Conservation (phyloP, 92 coral and sea anemone genomes). For the Ricordea florida region DNA sequence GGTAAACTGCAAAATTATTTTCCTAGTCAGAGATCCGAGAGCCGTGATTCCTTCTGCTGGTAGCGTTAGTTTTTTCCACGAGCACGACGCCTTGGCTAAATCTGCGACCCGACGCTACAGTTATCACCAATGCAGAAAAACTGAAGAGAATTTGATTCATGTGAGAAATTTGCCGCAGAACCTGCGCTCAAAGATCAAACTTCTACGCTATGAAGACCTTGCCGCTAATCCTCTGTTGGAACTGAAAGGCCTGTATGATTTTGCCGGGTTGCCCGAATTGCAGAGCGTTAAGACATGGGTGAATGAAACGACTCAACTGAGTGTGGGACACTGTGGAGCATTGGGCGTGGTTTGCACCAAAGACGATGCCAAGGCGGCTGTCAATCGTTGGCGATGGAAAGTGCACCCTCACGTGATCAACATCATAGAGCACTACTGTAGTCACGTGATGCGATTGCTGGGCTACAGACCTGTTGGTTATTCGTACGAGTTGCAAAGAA, state of each 20-base stretch:
- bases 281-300: conserved; percentile 10
- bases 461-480: conserved; percentile 11
- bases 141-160: not conserved
- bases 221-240: conserved; percentile 1
- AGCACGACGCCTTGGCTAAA: not conserved
- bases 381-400: conserved; percentile 14
- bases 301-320: not conserved
- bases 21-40: conserved; percentile 36
- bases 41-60: conserved; percentile 18
- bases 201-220: conserved; percentile 20
- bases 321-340: not conserved
- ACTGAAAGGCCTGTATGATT: not conserved
- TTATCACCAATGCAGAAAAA: not conserved
- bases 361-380: not conserved
- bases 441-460: conserved; percentile 1
- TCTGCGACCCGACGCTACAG: not conserved
- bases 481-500: not conserved
- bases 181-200: not conserved
- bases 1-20: conserved; percentile 20
- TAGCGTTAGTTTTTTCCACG: not conserved
- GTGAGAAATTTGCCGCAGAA: not conserved
- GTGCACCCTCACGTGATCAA: not conserved
- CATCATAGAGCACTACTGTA: conserved; percentile 24
- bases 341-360: not conserved
- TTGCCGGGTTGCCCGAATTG: not conserved